Evolutionary conservation across 2,113 vertebrate genomes (phyloP), one percentile per base, ranked within the genome.

Genomic region (Anarrhichthys ocellatus): DNA sequence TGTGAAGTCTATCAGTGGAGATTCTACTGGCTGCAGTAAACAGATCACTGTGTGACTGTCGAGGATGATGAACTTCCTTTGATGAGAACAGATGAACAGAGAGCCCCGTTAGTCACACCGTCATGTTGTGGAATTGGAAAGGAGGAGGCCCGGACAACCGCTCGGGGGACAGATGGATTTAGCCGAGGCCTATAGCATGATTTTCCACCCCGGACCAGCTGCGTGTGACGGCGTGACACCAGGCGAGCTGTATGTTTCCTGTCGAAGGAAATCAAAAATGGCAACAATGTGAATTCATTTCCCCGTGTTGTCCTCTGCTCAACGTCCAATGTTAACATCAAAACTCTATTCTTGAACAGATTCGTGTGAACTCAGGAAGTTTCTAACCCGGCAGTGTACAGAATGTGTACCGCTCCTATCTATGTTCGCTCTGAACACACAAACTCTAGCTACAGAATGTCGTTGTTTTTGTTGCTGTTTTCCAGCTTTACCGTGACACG

Each of bases 1-100:
- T 89, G 81, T 80, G 68, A 24, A 63, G 87, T 80, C 89, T 88
- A 64, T 86, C 56, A 80, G 4, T 75, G 82, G 63, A 52, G 56
- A 38, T n/a, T 67, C 34, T 54, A 9, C 74, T 20, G 86, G 68
- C 44, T 80, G 79, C 78, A 46, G 75, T 82, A 79, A 88, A 91
- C 86, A 85, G 67, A 89, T 89, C 80, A 64, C 64, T 3, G 61
- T 63, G 83, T 32, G 78, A 69, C 78, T 72, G 73, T 84, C 22
- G n/a, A 2, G 40, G 78, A 64, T 82, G 76, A 91, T 77, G 58
- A 80, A 76, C 65, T 76, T 54, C 40, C 76, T 77, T 46, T 65
- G 70, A 78, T 81, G 78, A 87, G 77, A 69, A 78, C n/a, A 64
- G 66, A 76, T 78, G 58, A 89, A 72, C 73, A 85, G 67, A 75